Evolutionary conservation across 1,140 invertebrate genomes (phyloP).

Genomic region (Protaetia brevitarsis): DNA sequence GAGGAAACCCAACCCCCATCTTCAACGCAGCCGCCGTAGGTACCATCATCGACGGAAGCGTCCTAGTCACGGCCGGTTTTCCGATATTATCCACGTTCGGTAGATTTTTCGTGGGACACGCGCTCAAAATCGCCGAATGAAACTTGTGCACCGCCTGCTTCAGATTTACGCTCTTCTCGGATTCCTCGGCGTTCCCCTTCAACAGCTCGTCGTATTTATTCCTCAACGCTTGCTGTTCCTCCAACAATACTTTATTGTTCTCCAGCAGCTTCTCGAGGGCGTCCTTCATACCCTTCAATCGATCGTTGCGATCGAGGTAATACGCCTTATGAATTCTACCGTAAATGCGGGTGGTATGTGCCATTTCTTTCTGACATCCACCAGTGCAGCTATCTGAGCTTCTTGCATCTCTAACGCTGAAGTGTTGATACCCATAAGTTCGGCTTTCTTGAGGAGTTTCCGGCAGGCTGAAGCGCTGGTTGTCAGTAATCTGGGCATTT

Average conservation of each 20-base stretch:
- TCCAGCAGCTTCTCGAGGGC: conserved; percentile 71
- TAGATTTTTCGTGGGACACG: conserved; percentile 58
- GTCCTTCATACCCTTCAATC: conserved; percentile 74
- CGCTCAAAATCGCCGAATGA: conserved; percentile 56
- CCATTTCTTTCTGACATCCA: conserved; percentile 88
- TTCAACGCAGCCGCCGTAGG: conserved; percentile 76
- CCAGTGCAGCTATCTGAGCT: conserved; percentile 71
- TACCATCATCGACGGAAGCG: conserved; percentile 60
- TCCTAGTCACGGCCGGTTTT: conserved; percentile 37
- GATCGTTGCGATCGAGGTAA: conserved; percentile 80
- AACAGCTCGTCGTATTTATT: conserved; percentile 71
- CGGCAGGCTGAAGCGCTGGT: conserved; percentile 87
- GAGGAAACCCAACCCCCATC: conserved; percentile 77
- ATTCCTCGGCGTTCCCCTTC: conserved; percentile 56
- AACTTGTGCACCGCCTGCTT: conserved; percentile 56
- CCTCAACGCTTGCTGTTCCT: conserved; percentile 70
- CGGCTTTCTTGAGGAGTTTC: conserved; percentile 79
- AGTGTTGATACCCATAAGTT: conserved; percentile 85
- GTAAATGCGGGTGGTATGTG: conserved; percentile 88
- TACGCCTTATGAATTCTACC: conserved; percentile 93
- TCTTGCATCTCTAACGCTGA: conserved; percentile 75
- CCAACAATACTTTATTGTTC: conserved; percentile 68
- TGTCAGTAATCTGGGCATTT: conserved; percentile 85
- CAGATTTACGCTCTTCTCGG: conserved; percentile 47
- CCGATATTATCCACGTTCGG: conserved; percentile 53